Conservation (phyloP, 1,140 invertebrate genomes). For the Drosophila tropicalis region DNA sequence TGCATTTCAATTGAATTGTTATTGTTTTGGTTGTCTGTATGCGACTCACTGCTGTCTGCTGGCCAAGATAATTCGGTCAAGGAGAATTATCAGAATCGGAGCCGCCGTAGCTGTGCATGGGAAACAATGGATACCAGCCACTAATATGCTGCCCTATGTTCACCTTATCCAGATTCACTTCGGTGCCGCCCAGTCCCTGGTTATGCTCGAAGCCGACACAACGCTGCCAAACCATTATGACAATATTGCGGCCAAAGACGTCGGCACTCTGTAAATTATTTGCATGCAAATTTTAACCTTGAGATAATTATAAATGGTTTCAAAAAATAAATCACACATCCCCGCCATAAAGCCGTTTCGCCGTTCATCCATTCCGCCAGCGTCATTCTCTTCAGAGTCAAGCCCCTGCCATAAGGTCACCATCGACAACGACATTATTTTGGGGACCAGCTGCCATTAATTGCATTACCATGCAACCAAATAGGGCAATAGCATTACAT, state of each 20-base stretch:
- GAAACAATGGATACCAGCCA: constrained; percentile 95
- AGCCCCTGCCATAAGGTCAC: background rate
- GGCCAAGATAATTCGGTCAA: constrained; percentile 83
- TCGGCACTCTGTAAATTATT: constrained; percentile 87
- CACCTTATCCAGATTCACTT: constrained; percentile 91
- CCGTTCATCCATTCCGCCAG: background rate
- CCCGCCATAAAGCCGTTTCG: no score
- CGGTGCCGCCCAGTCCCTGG: constrained; percentile 92
- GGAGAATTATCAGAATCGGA: constrained; percentile 88
- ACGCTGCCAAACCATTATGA: constrained; percentile 95
- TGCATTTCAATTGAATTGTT: constrained; percentile 55
- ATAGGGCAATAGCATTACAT: constrained; percentile 34
- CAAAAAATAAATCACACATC: background rate
- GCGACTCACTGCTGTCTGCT: background rate
- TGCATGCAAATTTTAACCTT: constrained; percentile 63
- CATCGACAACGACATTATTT: background rate
- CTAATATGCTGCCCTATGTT: constrained; percentile 90
- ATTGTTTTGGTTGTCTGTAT: constrained; percentile 46
- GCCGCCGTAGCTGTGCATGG: constrained; percentile 88
- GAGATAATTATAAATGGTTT: constrained; percentile 10
- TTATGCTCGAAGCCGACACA: constrained; percentile 94
- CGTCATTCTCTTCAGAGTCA: no score
- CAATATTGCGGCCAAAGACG: constrained; percentile 87
- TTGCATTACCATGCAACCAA: constrained; percentile 60
- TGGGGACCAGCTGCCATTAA: constrained; percentile 47